Percentiles rank a stretch among this genome's conserved stretches.
Evolutionary conservation across 2,113 vertebrate species (phyloP).

Genomic region (Oenanthe oenanthe): DNA sequence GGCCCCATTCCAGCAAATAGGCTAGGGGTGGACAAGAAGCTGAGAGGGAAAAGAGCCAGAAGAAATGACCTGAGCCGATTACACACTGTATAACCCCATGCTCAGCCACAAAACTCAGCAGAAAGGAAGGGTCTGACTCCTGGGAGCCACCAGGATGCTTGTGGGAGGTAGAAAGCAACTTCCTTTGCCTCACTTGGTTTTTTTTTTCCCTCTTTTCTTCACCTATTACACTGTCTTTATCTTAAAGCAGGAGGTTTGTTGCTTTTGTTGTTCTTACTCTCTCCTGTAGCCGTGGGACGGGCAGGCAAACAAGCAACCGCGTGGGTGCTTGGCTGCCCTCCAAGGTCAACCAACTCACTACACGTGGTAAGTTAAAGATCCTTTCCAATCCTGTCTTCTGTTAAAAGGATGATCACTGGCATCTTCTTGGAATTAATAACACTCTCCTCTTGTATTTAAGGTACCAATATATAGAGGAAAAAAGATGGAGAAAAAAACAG

Average conservation of each 20-base stretch:
- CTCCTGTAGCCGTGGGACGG: not conserved
- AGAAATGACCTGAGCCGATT: not conserved
- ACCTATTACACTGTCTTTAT: not conserved
- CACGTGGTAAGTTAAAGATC: not conserved
- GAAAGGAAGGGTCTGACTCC: not conserved
- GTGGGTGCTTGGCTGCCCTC: not conserved
- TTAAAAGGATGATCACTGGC: not conserved
- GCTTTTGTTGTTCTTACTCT: not conserved
- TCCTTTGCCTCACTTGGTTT: not conserved
- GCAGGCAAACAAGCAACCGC: not conserved
- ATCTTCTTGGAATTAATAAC: not conserved
- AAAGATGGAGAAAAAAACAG: not conserved
- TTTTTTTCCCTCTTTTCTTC: not conserved
- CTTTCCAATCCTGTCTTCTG: not conserved
- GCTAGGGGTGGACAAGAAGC: not conserved
- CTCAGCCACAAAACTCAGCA: not conserved
- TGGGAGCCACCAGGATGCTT: not conserved
- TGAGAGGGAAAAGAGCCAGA: not conserved
- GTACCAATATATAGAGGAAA: rapidly evolving
- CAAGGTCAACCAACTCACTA: slow-evolving; percentile 11
- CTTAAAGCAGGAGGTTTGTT: not conserved
- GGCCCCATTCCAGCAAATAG: not conserved
- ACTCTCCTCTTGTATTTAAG: not conserved
- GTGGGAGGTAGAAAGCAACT: not conserved
- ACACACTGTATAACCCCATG: not conserved